phyloP scores from a whole-genome alignment of 2,888 invertebrate species.

The Synanthedon myopaeformis region DNA sequence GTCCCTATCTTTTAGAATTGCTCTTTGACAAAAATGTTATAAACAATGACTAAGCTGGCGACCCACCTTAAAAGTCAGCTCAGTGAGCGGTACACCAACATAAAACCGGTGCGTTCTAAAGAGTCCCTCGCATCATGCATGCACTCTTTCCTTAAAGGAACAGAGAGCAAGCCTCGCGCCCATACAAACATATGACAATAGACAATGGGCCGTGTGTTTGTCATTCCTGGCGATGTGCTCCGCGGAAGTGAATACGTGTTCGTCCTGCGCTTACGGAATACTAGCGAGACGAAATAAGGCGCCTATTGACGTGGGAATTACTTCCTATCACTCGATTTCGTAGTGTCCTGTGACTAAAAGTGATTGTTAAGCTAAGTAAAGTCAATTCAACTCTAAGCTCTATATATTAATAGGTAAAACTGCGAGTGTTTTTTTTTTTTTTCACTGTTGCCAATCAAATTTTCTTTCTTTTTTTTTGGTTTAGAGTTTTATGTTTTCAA shows the following conservation, averaged over 20 bases:
- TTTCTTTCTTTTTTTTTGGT: too few species aligned
- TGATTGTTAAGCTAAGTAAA: too few species aligned
- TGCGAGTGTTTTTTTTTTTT: too few species aligned
- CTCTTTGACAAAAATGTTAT: too few species aligned
- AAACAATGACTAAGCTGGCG: too few species aligned
- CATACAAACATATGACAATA: slow-evolving; percentile 21
- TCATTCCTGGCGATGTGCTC: slow-evolving; percentile 39
- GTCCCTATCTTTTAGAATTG: too few species aligned
- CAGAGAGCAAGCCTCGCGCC: neutral
- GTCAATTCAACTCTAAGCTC: too few species aligned
- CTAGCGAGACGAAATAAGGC: slow-evolving; percentile 3
- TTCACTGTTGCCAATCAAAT: too few species aligned
- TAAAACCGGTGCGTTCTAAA: neutral
- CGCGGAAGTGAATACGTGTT: slow-evolving; percentile 46
- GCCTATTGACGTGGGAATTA: slow-evolving; percentile 6
- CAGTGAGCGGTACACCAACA: neutral
- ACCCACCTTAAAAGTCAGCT: too few species aligned
- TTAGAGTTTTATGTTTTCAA: too few species aligned
- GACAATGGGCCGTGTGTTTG: slow-evolving; percentile 44
- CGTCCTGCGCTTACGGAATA: neutral
- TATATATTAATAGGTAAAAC: too few species aligned
- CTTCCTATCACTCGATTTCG: slow-evolving; percentile 2
- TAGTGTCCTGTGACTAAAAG: too few species aligned
- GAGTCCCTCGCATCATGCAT: neutral
- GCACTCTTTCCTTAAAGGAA: neutral